Conservation (phyloP, 2,888 invertebrate species). For the Scaptomyza cyrtandrae region DNA sequence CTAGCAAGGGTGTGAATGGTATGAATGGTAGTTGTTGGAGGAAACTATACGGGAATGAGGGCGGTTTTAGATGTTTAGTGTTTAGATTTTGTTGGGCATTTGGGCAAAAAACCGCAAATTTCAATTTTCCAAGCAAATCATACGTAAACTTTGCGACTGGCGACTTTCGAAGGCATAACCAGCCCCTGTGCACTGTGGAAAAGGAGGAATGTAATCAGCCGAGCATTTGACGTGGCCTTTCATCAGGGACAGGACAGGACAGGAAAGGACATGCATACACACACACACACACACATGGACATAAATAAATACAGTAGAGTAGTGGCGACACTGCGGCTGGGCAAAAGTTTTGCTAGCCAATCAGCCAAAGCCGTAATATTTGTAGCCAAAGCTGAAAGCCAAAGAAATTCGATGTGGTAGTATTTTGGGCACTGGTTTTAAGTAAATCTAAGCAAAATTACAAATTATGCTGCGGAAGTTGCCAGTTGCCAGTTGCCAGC, state of each 20-base stretch:
- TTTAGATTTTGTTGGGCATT: constrained; percentile 23
- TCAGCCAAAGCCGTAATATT: constrained; percentile 45
- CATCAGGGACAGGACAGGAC: constrained; percentile 47
- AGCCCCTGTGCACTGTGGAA: background rate
- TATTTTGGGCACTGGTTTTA: constrained; percentile 22
- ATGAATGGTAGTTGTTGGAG: background rate
- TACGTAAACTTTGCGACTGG: constrained; percentile 64
- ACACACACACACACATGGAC: constrained; percentile 1
- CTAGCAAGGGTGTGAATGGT: too few relatives aligned
- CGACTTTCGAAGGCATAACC: constrained; percentile 1
- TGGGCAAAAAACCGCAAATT: constrained; percentile 63
- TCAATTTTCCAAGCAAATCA: constrained; percentile 76
- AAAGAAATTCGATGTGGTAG: constrained; percentile 1
- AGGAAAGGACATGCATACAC: background rate
- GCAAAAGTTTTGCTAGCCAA: constrained; percentile 70
- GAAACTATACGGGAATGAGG: background rate
- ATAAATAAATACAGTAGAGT: constrained; percentile 16
- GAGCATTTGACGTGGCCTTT: constrained; percentile 75
- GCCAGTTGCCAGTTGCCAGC: constrained; percentile 5
- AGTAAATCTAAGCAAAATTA: constrained; percentile 57
- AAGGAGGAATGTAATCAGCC: constrained; percentile 63
- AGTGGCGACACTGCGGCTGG: constrained; percentile 58
- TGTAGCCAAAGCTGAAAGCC: constrained; percentile 26
- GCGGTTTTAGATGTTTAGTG: constrained; percentile 2
- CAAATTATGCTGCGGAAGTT: constrained; percentile 54